Evolutionary conservation across 2,113 vertebrate species (phyloP), one percentile per base, ranked within the genome.

Genomic region (Cathartes aura): DNA sequence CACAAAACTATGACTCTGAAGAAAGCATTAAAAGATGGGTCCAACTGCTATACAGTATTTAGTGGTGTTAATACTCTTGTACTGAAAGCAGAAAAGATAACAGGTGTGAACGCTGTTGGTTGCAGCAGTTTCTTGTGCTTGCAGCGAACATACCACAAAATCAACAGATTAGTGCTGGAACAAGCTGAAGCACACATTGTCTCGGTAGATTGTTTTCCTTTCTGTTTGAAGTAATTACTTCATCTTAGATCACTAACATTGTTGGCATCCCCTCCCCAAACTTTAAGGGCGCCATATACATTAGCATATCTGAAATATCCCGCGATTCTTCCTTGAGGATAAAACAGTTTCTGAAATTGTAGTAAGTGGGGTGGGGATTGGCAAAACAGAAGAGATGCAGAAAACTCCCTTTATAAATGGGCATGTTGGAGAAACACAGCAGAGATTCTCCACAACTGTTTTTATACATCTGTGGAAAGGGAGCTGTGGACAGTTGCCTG

Each of bases 201-300:
- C 78, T 86, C 50, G 30, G 70, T 24, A n/a, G 85, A 75, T 79
- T 59, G 29, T 73, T 96, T 80, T 82, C 79, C 74, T 96, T 92
- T 89, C 90, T 93, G 80, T 64, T 48, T 82, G 74, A 83, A 81
- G 38, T 40, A 80, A 85, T 64, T 19, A 81, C 27, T 71, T 85
- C 16, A 60, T 73, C 90, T 95, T 68, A 82, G 88, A 87, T 59
- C 70, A 27, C 43, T 78, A 50, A 82, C n/a, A 23, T 8, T 43
- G 36, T 12, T 82, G 55, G 58, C 27, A 1, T 56, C 55, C 70
- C 38, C 72, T 67, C 55, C 60, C 29, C n/a, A 64, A 38, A 55
- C 23, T 82, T 71, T 67, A 72, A 27, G 14, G 67, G 27, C 0
- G 0, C 47, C 58, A 32, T 72, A 72, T 27, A 62, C 5, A 27